These are phyloP conservation scores for Natrix natrix DNA, from an alignment of 2,797 vertebrate species.

Conservation along the genomic window DNA sequence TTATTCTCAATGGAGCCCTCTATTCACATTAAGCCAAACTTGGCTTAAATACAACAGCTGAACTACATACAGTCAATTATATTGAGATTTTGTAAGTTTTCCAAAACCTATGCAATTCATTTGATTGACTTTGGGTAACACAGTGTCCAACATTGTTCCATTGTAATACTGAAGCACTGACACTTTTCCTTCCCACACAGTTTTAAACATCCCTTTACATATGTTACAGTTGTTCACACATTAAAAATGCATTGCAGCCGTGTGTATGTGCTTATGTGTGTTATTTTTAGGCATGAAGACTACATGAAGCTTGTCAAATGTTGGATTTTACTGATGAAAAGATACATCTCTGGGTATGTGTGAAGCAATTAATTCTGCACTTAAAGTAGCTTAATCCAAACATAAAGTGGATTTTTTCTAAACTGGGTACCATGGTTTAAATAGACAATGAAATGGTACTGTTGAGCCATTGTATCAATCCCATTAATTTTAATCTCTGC, in stretches of 20 bases:
- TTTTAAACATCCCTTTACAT: not conserved
- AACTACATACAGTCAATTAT: not conserved
- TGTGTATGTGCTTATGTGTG: fast-evolving
- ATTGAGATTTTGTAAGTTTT: not conserved
- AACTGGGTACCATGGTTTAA: not conserved
- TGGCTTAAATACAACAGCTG: not conserved
- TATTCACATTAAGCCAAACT: not conserved
- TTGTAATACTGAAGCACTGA: conserved; percentile 3
- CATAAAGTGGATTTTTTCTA: not conserved
- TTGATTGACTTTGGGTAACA: not conserved
- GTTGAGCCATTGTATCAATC: not conserved
- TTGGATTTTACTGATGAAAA: not conserved
- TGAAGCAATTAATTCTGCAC: not conserved
- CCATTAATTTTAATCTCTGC: not conserved
- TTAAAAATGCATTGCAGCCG: not conserved
- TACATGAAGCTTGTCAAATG: not conserved
- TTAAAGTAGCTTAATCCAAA: not conserved
- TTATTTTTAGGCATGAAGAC: not conserved
- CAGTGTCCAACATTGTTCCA: not conserved
- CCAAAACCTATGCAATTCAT: not conserved
- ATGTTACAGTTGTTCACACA: not conserved
- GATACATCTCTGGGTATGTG: not conserved
- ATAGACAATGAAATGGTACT: not conserved
- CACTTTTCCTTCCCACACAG: not conserved
- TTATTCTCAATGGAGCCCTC: not conserved